Base-by-base conservation (phyloP, 2,888 invertebrate species). In the Suillia variegata region DNA sequence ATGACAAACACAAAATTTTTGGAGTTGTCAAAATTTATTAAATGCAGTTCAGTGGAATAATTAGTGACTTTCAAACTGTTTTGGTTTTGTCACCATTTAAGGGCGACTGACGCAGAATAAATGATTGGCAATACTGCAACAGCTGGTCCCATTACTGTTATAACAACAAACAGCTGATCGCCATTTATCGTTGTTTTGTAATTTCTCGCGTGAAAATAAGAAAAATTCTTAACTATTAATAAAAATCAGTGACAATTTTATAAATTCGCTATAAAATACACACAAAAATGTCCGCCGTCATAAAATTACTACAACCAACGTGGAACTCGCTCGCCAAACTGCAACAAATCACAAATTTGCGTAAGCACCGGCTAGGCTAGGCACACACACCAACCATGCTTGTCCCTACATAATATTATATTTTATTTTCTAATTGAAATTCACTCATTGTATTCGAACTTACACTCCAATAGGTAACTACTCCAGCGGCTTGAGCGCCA, bases 401-500 rank as follows among this genome's bases (percentile, higher is more conserved):
- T n/a, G n/a, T n/a, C n/a, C n/a, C n/a, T n/a, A n/a, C n/a, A n/a
- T n/a, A n/a, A n/a, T n/a, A n/a, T n/a, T n/a, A n/a, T n/a, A n/a
- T n/a, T n/a, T n/a, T n/a, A n/a, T n/a, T n/a, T n/a, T n/a, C n/a
- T n/a, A n/a, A n/a, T 26, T 26, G 10, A 26, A 26, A n/a, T n/a
- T n/a, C n/a, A n/a, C n/a, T n/a, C n/a, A n/a, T n/a, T n/a, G n/a
- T 31, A 31, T 31, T 31, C 6, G 6, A 31, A 15, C n/a, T 2
- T 24, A 12, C 2, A 17, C 12, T 12, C 22, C 52, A 56, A 8
- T 12, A 67, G 71, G 69, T 52, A 51, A 55, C 21, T 58, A 63
- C 52, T 67, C 70, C 26, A 63, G 57, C 20, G 8, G 12, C 10
- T 12, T 50, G 38, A 59, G 49, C 55, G 87, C 86, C 59, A 84